Evolutionary conservation across 1,140 invertebrate genomes (phyloP).

Genomic region (Euura saliciscinereae): DNA sequence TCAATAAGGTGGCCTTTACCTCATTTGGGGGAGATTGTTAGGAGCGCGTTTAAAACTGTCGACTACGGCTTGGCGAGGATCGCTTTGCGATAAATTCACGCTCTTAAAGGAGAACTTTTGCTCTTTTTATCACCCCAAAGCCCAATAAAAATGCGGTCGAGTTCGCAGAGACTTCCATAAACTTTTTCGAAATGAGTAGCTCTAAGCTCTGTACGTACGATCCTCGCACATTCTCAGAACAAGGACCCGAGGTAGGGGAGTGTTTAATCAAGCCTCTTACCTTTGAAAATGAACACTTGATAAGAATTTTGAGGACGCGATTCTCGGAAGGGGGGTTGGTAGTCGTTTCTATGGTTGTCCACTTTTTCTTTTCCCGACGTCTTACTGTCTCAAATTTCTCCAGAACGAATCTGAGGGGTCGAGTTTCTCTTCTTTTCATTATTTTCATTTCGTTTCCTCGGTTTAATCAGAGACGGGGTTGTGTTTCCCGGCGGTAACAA

Average conservation of each 20-base stretch:
- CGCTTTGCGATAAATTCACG: conserved; percentile 54
- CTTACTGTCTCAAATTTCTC: neutral
- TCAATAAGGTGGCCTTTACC: conserved; percentile 62
- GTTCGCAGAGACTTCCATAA: too few species aligned
- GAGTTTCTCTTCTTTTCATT: conserved; percentile 29
- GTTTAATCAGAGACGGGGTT: neutral
- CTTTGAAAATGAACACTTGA: neutral
- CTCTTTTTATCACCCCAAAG: neutral
- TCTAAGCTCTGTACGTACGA: too few species aligned
- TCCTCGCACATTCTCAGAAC: too few species aligned
- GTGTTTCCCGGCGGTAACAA: neutral
- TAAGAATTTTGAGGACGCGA: neutral
- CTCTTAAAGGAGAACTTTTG: conserved; percentile 23
- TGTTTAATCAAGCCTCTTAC: neutral
- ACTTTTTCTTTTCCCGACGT: neutral
- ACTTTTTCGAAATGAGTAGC: too few species aligned
- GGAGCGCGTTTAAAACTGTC: conserved; percentile 57
- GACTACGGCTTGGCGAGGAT: conserved; percentile 36
- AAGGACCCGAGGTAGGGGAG: too few species aligned
- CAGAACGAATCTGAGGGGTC: conserved; percentile 26
- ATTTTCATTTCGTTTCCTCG: conserved; percentile 1
- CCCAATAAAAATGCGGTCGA: too few species aligned
- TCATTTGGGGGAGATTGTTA: conserved; percentile 60
- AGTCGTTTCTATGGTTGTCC: neutral
- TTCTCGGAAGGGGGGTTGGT: neutral